Evolutionary conservation across 53 echinoderm and acorn worm species (phyloP), one percentile per base, ranked within the genome.

Genomic region (Arbacia lixula): DNA sequence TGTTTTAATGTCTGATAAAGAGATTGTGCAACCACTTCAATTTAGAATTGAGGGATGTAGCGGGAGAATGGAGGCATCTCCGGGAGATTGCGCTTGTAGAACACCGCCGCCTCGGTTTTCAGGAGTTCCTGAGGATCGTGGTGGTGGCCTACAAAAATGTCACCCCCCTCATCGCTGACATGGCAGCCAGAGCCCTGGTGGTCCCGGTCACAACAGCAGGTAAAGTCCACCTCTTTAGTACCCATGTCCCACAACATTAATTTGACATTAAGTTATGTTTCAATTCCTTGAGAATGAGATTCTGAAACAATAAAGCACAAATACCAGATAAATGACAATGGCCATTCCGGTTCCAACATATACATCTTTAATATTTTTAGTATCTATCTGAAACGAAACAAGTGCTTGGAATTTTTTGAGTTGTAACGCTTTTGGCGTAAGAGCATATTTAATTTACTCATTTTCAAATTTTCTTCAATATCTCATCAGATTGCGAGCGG

Each of bases 401-500:
- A 46, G 14, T 46, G 49, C 14, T 14, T 46, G 8, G 14, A 46
- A 10, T 10, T 46, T 8, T 10, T 46, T 8, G 14, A 46, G 14
- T 10, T 46, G 49, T 10, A 8, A 46, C 14, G 49, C 14, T 46
- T 46, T 10, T 8, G 49, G 9, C 49, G 8, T 46, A 10, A 46
- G 49, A 14, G 49, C 49, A 46, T 46, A 14, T 46, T 14, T 46
- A 10, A 46, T 10, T 26, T 1, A 20, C 5, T 66, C 4, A 1
- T 36, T 6, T 71, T 26, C 38, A 29, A 2, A 53, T 20, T 54
- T 25, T 75, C 2, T 11, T 54, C 54, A 34, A 14, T 5, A 21
- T 12, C 8, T 49, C 32, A 31, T 27, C 39, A 78, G 79, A 78
- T 43, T 78, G 79, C 27, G 79, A 78, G 42, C 21, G 79, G 5